Conservation (phyloP, 2,113 vertebrate genomes). For the Plecotus auritus region DNA sequence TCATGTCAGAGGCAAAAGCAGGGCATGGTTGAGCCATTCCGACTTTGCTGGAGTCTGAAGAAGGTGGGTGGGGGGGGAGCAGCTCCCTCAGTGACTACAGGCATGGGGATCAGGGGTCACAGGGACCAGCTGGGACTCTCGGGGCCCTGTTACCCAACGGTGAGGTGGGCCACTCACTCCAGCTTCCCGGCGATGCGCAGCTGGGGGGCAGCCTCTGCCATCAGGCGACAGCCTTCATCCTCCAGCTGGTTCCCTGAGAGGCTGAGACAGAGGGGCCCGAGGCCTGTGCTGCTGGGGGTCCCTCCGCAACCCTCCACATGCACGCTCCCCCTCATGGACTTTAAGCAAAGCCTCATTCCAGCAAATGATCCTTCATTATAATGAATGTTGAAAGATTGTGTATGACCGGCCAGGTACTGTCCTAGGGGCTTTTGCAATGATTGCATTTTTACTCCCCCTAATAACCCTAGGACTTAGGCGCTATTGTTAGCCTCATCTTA, state of each 20-base stretch:
- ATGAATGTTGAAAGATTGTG: not conserved
- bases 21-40: not conserved
- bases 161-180: slow-evolving; percentile 73
- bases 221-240: slow-evolving; percentile 75
- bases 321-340: not conserved
- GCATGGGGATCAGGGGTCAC: not conserved
- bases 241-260: slow-evolving; percentile 83
- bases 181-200: slow-evolving; percentile 71
- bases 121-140: not conserved
- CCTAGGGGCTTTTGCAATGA: not conserved
- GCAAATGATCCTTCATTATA: not conserved
- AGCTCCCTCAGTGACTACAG: not conserved
- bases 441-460: not conserved
- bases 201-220: slow-evolving; percentile 66
- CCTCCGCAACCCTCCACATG: fast-evolving
- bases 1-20: not conserved
- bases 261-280: slow-evolving; percentile 60
- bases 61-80: fast-evolving
- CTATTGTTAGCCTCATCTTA: not conserved
- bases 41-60: not conserved
- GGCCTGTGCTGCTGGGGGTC: not conserved
- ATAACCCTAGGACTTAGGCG: fast-evolving
- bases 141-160: not conserved
- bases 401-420: fast-evolving
- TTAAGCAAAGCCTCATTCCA: too few relatives aligned